Evolutionary conservation across 2,113 vertebrate species (phyloP).

Genomic region (Tragelaphus scriptus): DNA sequence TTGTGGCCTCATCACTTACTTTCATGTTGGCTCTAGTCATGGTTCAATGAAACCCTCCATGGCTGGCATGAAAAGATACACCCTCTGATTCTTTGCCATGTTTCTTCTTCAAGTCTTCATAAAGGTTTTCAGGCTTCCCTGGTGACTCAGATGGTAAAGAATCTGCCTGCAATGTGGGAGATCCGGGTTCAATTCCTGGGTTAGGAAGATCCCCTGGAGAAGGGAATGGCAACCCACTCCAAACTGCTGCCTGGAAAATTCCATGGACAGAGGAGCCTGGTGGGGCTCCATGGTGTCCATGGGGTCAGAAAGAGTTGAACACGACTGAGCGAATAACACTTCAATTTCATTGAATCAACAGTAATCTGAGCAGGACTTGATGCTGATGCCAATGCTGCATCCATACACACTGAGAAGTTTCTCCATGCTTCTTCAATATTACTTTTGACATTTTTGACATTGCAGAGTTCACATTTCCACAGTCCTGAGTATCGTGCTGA

Average conservation of each 20-base stretch:
- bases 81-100: not conserved
- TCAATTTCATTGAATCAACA: not conserved
- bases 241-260: not conserved
- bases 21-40: not conserved
- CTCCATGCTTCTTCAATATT: not conserved
- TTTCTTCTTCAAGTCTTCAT: not conserved
- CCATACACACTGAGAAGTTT: not conserved
- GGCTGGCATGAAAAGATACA: not conserved
- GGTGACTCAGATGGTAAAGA: not conserved
- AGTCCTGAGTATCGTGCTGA: rapidly evolving
- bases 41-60: rapidly evolving
- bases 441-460: not conserved
- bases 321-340: not conserved
- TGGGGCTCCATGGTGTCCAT: not conserved
- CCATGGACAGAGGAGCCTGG: not conserved
- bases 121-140: not conserved
- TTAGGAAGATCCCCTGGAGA: not conserved
- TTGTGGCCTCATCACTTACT: not conserved
- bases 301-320: not conserved
- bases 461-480: not conserved
- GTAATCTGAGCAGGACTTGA: not conserved
- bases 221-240: not conserved
- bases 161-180: not conserved
- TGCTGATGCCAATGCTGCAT: not conserved
- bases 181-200: rapidly evolving